phyloP scores from a whole-genome alignment of 2,888 invertebrate species.

The Amphipyra tragopoginis region DNA sequence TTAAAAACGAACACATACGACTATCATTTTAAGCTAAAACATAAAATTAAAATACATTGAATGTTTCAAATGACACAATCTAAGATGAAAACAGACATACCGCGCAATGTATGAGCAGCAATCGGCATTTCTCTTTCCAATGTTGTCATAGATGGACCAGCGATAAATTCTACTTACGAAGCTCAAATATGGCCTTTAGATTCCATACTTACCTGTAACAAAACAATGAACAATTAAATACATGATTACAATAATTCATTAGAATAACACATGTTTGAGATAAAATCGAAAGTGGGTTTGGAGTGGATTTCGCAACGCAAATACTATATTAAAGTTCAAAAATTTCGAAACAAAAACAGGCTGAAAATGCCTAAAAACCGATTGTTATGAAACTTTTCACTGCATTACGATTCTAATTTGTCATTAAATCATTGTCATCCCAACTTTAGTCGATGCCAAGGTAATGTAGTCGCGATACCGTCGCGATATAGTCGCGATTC shows the following conservation, averaged over 20 bases:
- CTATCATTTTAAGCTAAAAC: not conserved
- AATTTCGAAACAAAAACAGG: too few species aligned
- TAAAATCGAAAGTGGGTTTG: not conserved
- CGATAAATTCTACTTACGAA: conserved; percentile 34
- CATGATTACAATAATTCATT: not conserved
- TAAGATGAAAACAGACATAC: not conserved
- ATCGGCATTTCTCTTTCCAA: not conserved
- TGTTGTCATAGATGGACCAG: not conserved
- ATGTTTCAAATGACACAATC: not conserved
- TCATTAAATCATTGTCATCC: too few species aligned
- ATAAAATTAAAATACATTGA: not conserved
- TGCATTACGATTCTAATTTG: too few species aligned
- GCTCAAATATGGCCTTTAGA: conserved; percentile 5
- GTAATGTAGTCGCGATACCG: too few species aligned
- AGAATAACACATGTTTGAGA: not conserved
- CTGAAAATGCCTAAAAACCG: too few species aligned
- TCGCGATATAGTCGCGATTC: too few species aligned
- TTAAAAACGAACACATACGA: not conserved
- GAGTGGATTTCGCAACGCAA: too few species aligned
- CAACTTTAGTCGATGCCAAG: too few species aligned
- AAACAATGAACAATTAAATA: conserved; percentile 21
- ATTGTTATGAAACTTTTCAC: too few species aligned
- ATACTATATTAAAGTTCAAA: too few species aligned
- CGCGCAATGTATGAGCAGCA: conserved; percentile 2
- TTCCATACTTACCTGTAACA: conserved; percentile 59